Base-by-base conservation (phyloP, 2,113 vertebrate species). In the Natator depressus region DNA sequence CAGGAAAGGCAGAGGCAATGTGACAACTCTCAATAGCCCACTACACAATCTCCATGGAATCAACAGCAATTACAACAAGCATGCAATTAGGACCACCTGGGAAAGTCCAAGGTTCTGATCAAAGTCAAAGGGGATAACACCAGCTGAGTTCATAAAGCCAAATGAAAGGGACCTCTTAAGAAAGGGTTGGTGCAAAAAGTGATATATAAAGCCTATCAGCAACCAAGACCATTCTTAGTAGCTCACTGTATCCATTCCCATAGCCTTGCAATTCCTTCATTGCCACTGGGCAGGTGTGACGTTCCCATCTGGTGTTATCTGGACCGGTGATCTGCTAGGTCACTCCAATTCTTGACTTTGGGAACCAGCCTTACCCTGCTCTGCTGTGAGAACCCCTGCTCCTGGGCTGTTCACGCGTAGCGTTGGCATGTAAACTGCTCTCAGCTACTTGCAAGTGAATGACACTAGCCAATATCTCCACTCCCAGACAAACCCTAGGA, bases 21-120 rank as follows among this genome's bases (percentile, higher is more conserved):
- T 50, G 42, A 84, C 82, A 3, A 14, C 85, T 42, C 24, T 31
- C 62, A 85, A 53, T 27, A 81, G 22, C 19, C 35, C 89, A 82
- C 87, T 62, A 38, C 42, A 4, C 0, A 0, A 19, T 0, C 1
- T 42, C 84, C 24, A 5, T 38, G 8, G 1, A n/a, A 13, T 38
- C 83, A 85, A 83, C 27, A 86, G 72, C 17, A 69, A 69, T 72
- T 5, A 8, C 3, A 22, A 35, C 42, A 76, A 89, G 42, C 2
- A 1, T 17, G 31, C 19, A 27, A 42, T 90, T 80, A 57, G 83
- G 78, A 20, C 12, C 69, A 14, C 27, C n/a, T 19, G 82, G 86
- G 86, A 88, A 51, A 65, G 62, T 16, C 57, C 22, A 49, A 69
- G 47, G 5, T n/a, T 80, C 49, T 84, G 82, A 88, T 84, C 57